Evolutionary conservation across 2,797 vertebrate species (phyloP), one percentile per base, ranked within the genome.

Genomic region (Pangasius djambal): DNA sequence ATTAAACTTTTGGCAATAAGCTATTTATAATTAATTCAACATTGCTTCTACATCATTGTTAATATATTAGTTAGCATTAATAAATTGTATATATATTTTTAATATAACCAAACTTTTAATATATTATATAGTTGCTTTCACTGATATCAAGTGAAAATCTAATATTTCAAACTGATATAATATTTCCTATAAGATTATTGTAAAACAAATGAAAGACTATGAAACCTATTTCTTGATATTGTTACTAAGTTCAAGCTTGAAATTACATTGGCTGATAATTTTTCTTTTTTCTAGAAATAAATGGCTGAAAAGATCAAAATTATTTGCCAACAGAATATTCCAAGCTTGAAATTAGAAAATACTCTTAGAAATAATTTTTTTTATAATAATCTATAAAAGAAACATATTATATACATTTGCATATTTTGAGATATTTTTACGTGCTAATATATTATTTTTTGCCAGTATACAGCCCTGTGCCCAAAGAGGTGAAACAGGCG

Each of bases 401-500:
- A 79, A 34, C n/a, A n/a, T 34, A 40, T 82, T 82, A 6, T 4
- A 7, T 61, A 40, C 2, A 40, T 61, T 25, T 82, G 25, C 5
- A 83, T 83, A 83, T n/a, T 59, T 63, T 15, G 20, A 82, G 79
- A 40, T 59, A 57, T 52, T 37, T 79, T 10, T 15, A 61, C 5
- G 5, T 63, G 20, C 34, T 82, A 18, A 48, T 65, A 15, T 65
- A 20, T 18, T 2, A 48, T 28, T 61, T 59, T 61, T 44, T 6
- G 1, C 3, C 37, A 65, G 37, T 65, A 40, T 83, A 65, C 25
- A 83, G 55, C 82, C 37, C 59, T 44, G 70, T 48, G n/a, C 25
- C 57, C 22, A 31, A 52, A 85, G 61, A 85, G 34, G 40, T 59
- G 74, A 85, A 79, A 82, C 34, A 78, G 25, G 40, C 6, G 52